Base-by-base conservation (phyloP, 2,888 invertebrate species). In the Eupithecia tripunctaria region DNA sequence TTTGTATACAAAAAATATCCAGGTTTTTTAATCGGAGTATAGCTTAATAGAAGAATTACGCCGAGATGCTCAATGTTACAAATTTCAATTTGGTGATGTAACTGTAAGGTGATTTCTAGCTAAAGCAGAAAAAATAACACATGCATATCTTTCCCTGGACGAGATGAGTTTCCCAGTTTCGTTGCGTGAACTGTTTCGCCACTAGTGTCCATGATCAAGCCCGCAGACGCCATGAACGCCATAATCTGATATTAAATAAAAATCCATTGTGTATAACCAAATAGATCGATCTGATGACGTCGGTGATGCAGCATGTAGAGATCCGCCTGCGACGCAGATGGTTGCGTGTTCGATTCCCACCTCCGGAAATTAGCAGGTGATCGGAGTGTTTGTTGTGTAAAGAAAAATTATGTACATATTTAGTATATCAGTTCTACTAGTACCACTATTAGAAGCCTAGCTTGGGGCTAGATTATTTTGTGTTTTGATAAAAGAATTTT, bases 81-180 rank as follows among this genome's bases (percentile, higher is more conserved):
- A 43, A n/a, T 18, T 1, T 2, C 8, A 2, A 12, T 21, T 3
- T 21, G 51, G 21, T 51, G 32, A 4, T 32, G 2, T 32, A 3
- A 36, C 36, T 8, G 51, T 12, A 10, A 3, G 8, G 10, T 2
- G 25, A 56, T 14, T 56, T 56, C 12, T 29, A 59, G 15, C 15
- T 27, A 71, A n/a, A 70, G 21, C 21, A 51, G 56, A 60, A 5
- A 32, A 7, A 36, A 69, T 29, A 63, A 32, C 10, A 59, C 18
- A 69, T 74, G 88, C 89, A 89, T 86, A 66, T 89, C 89, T 80
- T 89, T 86, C 51, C 82, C 83, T 1, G 84, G 72, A 74, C 82
- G 78, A 15, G 86, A 79, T 10, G 79, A 74, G 74, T 87, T 88
- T 15, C 65, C 74, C 62, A 75, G 62, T 66, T 78, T 66, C n/a